Percentiles rank a stretch among this genome's conserved stretches.
Evolutionary conservation across 1,140 invertebrate genomes (phyloP).

Genomic region (Acromyrmex charruanus): DNA sequence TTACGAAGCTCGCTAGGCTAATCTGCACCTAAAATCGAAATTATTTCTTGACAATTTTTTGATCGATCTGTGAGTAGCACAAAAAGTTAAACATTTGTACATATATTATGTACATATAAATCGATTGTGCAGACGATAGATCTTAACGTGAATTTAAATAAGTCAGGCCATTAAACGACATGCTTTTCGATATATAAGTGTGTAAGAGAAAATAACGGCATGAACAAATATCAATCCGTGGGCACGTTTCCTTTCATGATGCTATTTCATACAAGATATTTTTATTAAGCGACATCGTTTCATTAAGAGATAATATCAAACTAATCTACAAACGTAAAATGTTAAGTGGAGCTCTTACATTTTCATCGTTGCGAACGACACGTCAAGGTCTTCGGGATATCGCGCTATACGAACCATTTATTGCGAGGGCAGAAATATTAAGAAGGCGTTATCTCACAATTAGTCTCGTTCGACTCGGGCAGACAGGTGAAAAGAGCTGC

Average conservation of each 20-base stretch:
- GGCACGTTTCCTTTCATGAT: not conserved
- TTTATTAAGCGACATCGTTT: slow-evolving; percentile 51
- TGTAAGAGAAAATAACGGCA: not conserved
- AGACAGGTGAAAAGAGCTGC: slow-evolving; percentile 77
- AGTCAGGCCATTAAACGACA: not conserved
- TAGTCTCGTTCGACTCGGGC: slow-evolving; percentile 72
- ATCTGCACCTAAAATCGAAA: not conserved
- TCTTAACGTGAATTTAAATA: slow-evolving; percentile 29
- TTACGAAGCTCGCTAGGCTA: not conserved
- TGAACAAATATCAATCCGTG: slow-evolving; percentile 4
- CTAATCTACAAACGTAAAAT: slow-evolving; percentile 32
- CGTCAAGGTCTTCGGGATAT: slow-evolving; percentile 36
- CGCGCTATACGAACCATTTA: slow-evolving; percentile 2
- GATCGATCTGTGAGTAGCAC: not conserved
- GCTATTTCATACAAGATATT: slow-evolving; percentile 3
- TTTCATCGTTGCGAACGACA: slow-evolving; percentile 26
- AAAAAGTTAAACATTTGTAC: not conserved
- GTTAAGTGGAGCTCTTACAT: not conserved
- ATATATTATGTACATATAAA: slow-evolving; percentile 4
- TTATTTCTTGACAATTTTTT: slow-evolving; percentile 7
- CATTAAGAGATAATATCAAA: slow-evolving; percentile 43
- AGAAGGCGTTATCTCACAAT: slow-evolving; percentile 77
- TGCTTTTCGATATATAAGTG: not conserved
- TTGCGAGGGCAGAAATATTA: slow-evolving; percentile 69
- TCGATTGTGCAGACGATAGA: not conserved